Percentiles rank a stretch among this genome's conserved stretches.
These are phyloP conservation scores for Ochotona princeps DNA, from an alignment of 2,113 vertebrate species.

Conservation along the genomic window DNA sequence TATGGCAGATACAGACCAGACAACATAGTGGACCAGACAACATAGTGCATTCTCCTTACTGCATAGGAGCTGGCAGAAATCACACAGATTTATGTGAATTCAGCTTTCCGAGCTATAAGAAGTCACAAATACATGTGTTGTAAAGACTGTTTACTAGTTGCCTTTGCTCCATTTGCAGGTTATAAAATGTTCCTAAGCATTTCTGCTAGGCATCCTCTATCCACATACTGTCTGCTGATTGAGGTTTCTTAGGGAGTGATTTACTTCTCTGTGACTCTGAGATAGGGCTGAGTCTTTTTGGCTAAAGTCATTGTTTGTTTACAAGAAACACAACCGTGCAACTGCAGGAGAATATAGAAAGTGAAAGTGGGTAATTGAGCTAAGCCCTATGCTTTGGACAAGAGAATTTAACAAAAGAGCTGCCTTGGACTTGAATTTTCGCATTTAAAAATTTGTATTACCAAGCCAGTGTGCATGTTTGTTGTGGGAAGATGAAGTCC, in stretches of 20 bases:
- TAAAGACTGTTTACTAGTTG: conserved; percentile 6
- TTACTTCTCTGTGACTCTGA: not conserved
- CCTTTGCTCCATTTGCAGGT: not conserved
- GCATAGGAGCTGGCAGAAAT: no score
- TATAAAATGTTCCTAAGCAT: not conserved
- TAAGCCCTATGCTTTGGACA: not conserved
- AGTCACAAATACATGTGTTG: not conserved
- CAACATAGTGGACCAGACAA: not conserved
- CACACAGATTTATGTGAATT: not conserved
- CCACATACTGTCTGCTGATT: not conserved
- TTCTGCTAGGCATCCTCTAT: not conserved
- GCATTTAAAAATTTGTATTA: not conserved
- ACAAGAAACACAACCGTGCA: not conserved
- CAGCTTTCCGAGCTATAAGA: not conserved
- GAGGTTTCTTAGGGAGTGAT: not conserved
- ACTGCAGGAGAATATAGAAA: not conserved
- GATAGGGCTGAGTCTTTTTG: not conserved
- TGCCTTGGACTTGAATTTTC: not conserved
- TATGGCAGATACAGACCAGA: fast-evolving
- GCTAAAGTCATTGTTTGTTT: not conserved
- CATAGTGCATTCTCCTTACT: no score
- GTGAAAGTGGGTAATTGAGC: not conserved
- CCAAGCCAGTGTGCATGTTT: not conserved
- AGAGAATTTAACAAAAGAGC: not conserved
- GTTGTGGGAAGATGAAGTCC: not conserved